Conservation (phyloP, 2,888 invertebrate species). For the Caenorhabditis imperialis region DNA sequence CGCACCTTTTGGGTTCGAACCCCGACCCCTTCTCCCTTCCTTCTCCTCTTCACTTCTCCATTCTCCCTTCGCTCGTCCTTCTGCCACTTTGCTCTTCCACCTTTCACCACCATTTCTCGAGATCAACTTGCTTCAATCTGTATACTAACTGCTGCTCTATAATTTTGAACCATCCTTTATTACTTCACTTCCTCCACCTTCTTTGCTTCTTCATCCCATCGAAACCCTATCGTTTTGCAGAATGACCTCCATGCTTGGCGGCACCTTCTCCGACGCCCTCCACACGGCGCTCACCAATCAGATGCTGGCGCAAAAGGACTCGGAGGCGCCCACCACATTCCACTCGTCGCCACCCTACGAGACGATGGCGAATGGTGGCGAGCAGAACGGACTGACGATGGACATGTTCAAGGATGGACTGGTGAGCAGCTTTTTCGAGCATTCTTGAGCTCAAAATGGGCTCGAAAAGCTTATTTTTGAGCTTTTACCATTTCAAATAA, state of each 20-base stretch:
- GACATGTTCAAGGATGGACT: constrained; percentile 43
- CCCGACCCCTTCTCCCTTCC: too few relatives aligned
- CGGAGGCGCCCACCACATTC: constrained; percentile 35
- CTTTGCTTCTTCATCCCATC: background rate
- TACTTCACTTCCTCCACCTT: background rate
- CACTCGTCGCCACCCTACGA: constrained; percentile 37
- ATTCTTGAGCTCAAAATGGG: background rate
- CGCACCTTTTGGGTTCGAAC: too few relatives aligned
- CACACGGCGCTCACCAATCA: constrained; percentile 35
- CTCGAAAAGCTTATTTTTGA: constrained; percentile 5
- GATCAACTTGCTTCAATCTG: too few relatives aligned
- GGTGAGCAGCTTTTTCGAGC: constrained; percentile 1
- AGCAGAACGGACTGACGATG: constrained; percentile 9
- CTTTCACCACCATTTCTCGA: background rate
- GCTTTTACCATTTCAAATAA: too few relatives aligned
- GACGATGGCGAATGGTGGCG: constrained; percentile 14
- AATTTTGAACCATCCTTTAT: too few relatives aligned
- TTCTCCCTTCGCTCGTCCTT: background rate
- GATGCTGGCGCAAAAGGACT: constrained; percentile 30
- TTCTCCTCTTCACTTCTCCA: background rate
- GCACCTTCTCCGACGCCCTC: constrained; percentile 21
- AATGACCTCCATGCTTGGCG: constrained; percentile 34
- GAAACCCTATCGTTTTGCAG: constrained; percentile 2
- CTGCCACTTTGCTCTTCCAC: background rate
- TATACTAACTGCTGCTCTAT: too few relatives aligned